Evolutionary conservation across 2,113 vertebrate genomes (phyloP).

Genomic region (Salvator merianae): DNA sequence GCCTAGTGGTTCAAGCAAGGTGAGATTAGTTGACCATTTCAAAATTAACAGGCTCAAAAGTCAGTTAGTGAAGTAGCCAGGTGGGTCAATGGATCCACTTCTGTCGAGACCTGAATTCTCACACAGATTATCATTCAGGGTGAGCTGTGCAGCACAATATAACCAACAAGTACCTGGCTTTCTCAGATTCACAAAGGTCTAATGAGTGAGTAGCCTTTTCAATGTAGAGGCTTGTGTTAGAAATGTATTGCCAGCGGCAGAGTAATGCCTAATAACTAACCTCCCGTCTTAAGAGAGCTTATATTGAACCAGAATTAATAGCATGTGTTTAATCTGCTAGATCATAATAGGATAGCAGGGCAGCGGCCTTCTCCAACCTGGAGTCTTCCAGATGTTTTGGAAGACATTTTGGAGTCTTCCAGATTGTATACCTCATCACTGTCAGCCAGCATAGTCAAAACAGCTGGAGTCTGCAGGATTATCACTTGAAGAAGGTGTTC

Average conservation of each 20-base stretch:
- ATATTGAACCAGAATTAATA: background rate
- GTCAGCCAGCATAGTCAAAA: background rate
- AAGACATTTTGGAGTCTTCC: too few relatives aligned
- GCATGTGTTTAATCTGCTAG: background rate
- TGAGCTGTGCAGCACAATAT: background rate
- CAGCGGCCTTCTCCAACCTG: too few relatives aligned
- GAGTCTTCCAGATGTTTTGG: background rate
- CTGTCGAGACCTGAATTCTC: background rate
- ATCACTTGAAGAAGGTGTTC: too few relatives aligned
- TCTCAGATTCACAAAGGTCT: background rate
- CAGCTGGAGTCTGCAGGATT: too few relatives aligned
- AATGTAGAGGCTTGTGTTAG: background rate
- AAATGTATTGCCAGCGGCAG: background rate
- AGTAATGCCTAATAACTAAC: background rate
- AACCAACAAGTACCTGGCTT: background rate
- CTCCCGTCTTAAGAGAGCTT: too few relatives aligned
- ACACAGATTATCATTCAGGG: background rate
- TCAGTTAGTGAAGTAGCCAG: fast-evolving
- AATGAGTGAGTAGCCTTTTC: background rate
- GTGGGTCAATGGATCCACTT: background rate
- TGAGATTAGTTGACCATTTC: fast-evolving
- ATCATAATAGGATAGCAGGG: too few relatives aligned
- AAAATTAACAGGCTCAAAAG: background rate
- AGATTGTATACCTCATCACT: background rate
- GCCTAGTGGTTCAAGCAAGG: background rate